A percentile compares a stretch with the other conserved stretches of the same genome.
These are phyloP conservation scores for Pteria penguin DNA, from an alignment of 2,888 invertebrate genomes.

Conservation along the genomic window DNA sequence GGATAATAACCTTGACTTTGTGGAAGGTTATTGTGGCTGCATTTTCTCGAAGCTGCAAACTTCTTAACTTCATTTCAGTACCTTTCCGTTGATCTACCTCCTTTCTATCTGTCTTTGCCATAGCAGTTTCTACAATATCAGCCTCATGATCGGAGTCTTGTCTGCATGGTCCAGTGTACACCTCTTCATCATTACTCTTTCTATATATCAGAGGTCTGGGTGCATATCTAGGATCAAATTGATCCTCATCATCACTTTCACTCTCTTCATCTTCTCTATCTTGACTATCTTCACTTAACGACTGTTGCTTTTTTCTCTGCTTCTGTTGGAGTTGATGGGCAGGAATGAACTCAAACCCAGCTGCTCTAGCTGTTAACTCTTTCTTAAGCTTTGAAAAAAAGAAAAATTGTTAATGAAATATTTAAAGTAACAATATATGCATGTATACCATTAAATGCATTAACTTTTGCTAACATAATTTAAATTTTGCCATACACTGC, in stretches of 20 bases:
- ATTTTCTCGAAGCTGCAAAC: slow-evolving; percentile 74
- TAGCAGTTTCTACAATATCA: slow-evolving; percentile 23
- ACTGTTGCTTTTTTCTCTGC: slow-evolving; percentile 11
- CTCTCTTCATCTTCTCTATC: slow-evolving; percentile 35
- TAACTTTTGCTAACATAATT: too few species aligned
- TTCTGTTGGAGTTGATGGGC: slow-evolving; percentile 61
- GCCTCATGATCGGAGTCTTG: slow-evolving; percentile 26
- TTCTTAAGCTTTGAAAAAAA: slow-evolving; percentile 69
- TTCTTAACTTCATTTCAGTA: slow-evolving; percentile 75
- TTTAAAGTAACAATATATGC: too few species aligned
- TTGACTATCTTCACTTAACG: slow-evolving; percentile 15
- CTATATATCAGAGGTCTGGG: slow-evolving; percentile 43
- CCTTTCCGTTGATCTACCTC: slow-evolving; percentile 63
- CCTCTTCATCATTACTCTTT: slow-evolving; percentile 40
- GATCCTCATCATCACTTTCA: slow-evolving; percentile 36
- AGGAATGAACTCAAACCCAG: slow-evolving; percentile 78
- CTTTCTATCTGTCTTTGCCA: neutral
- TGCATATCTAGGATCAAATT: slow-evolving; percentile 12
- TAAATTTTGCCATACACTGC: too few species aligned
- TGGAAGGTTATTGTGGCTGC: slow-evolving; percentile 73
- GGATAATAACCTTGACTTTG: slow-evolving; percentile 70
- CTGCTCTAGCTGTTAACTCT: slow-evolving; percentile 75
- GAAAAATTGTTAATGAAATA: too few species aligned
- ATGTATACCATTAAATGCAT: too few species aligned
- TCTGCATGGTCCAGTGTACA: slow-evolving; percentile 46